phyloP scores from a whole-genome alignment of 2,797 vertebrate species.

The Muscicapa comitata region DNA sequence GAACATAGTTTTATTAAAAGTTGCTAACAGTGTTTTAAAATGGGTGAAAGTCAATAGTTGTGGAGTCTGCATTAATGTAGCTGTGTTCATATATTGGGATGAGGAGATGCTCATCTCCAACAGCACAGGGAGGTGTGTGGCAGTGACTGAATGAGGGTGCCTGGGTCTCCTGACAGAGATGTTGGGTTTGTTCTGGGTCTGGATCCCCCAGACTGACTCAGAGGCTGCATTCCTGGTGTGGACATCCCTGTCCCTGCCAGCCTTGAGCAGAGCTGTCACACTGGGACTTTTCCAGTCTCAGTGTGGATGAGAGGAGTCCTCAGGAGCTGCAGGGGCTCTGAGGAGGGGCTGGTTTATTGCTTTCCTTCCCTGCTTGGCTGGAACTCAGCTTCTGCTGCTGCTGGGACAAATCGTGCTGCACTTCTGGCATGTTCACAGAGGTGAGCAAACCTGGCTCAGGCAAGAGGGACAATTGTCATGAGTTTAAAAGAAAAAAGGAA shows the following conservation, averaged over 20 bases:
- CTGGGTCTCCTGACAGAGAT: not conserved
- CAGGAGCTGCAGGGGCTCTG: not conserved
- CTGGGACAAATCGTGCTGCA: not conserved
- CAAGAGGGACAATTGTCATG: fast-evolving
- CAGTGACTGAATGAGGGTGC: not conserved
- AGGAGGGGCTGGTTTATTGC: not conserved
- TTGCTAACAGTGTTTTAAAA: not conserved
- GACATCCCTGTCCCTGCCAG: not conserved
- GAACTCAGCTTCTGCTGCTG: not conserved
- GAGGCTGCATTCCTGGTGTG: not conserved
- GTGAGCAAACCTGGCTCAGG: not conserved
- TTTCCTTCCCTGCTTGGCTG: not conserved
- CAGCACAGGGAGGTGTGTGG: not conserved
- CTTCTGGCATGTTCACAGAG: not conserved
- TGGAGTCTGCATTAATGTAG: not conserved
- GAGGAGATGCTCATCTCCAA: not conserved
- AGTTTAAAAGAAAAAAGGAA: not conserved
- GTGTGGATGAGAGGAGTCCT: fast-evolving
- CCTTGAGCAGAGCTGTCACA: not conserved
- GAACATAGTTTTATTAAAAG: slow-evolving; percentile 14
- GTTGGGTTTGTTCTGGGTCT: fast-evolving
- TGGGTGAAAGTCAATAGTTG: not conserved
- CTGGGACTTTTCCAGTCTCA: not conserved
- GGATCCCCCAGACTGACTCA: too few species aligned
- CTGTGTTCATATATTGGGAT: fast-evolving